Percentiles rank a stretch among this genome's conserved stretches.
phyloP scores from a whole-genome alignment of 1,140 invertebrate genomes.

The Microplitis demolitor region DNA sequence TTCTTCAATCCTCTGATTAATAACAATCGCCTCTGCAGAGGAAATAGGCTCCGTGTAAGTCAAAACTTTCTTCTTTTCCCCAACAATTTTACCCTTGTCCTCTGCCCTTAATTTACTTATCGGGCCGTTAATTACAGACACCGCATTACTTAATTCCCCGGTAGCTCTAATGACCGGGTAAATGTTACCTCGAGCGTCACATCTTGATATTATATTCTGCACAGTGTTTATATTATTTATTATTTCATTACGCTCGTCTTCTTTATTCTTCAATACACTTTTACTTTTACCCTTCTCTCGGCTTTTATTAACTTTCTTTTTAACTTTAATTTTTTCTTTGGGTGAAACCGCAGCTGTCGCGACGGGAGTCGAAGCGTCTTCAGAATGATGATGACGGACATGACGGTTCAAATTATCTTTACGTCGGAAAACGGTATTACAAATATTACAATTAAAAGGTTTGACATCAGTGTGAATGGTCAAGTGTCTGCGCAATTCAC shows the following conservation, averaged over 20 bases:
- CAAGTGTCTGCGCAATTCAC: slow-evolving; percentile 52
- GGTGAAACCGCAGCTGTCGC: slow-evolving; percentile 25
- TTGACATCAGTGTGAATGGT: slow-evolving; percentile 52
- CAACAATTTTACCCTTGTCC: slow-evolving; percentile 26
- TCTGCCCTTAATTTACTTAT: slow-evolving; percentile 39
- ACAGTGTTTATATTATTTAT: too few relatives aligned
- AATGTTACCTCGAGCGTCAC: slow-evolving; percentile 51
- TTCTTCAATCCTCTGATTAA: slow-evolving; percentile 58
- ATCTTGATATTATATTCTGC: slow-evolving; percentile 46
- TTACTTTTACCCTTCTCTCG: slow-evolving; percentile 7
- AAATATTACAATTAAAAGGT: slow-evolving; percentile 58
- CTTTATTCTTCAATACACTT: slow-evolving; percentile 27
- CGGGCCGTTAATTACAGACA: slow-evolving; percentile 56
- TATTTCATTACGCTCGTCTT: neutral
- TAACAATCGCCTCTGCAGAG: slow-evolving; percentile 48
- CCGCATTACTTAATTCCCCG: slow-evolving; percentile 53
- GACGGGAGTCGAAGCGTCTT: slow-evolving; percentile 28
- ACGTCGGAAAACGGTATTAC: slow-evolving; percentile 55
- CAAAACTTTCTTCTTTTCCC: slow-evolving; percentile 44
- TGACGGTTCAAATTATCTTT: slow-evolving; percentile 62
- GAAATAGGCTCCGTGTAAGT: slow-evolving; percentile 54
- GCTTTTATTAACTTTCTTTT: neutral
- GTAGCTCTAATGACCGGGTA: slow-evolving; percentile 52
- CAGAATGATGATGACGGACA: slow-evolving; percentile 58
- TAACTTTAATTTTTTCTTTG: slow-evolving; percentile 14